Conservation (phyloP, 2,113 vertebrate species). For the Myrmecophaga tridactyla region DNA sequence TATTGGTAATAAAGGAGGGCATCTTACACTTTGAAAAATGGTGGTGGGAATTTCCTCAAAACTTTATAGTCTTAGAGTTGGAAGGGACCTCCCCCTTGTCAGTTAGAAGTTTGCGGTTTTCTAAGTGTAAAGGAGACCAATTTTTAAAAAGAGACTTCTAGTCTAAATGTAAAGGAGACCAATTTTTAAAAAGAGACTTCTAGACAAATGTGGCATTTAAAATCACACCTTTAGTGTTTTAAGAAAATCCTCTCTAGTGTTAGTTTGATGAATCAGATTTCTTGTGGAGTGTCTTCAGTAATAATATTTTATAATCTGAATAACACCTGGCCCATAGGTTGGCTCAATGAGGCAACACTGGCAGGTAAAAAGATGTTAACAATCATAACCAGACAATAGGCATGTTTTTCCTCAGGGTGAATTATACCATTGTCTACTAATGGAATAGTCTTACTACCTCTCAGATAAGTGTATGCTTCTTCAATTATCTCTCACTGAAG, state of each 20-base stretch:
- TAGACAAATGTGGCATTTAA: background rate
- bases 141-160: background rate
- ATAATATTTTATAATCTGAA: background rate
- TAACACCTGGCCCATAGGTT: background rate
- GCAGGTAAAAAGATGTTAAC: background rate
- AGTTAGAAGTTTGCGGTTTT: background rate
- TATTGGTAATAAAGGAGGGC: background rate
- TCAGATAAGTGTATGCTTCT: background rate
- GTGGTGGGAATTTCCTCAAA: background rate
- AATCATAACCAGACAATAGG: background rate
- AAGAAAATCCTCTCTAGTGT: background rate
- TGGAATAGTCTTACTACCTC: background rate
- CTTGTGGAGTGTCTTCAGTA: background rate
- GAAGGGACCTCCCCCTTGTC: background rate
- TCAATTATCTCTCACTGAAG: background rate
- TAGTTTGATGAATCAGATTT: background rate
- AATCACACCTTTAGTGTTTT: background rate
- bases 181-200: background rate
- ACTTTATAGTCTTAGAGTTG: background rate
- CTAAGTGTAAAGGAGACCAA: background rate
- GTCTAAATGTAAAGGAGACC: background rate
- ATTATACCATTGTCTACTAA: background rate
- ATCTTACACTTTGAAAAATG: background rate
- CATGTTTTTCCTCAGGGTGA: background rate
- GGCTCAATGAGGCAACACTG: conserved; percentile 18